phyloP scores from a whole-genome alignment of 2,113 vertebrate species.

The Pungitius pungitius region DNA sequence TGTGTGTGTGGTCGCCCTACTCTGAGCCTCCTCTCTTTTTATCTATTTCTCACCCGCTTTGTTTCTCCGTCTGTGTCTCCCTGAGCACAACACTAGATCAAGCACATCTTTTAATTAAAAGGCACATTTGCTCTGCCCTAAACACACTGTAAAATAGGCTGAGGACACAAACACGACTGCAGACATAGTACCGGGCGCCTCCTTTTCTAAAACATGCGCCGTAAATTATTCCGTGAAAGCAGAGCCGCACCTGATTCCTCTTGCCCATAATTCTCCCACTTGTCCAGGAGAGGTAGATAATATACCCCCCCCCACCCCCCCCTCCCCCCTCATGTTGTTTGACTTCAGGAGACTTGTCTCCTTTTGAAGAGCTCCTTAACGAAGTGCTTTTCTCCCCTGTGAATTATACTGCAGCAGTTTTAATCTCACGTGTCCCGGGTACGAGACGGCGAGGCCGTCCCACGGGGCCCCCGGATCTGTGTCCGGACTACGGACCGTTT shows the following conservation, averaged over 20 bases:
- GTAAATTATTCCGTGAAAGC: constrained; percentile 25
- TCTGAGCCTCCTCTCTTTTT: constrained; percentile 30
- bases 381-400: constrained; percentile 55
- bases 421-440: constrained; percentile 52
- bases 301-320: constrained; percentile 37
- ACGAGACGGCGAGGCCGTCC: constrained; percentile 47
- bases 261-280: constrained; percentile 42
- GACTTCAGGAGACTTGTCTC: constrained; percentile 45
- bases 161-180: constrained; percentile 31
- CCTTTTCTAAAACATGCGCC: constrained; percentile 5
- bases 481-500: constrained; percentile 67
- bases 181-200: background rate
- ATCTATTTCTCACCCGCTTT: constrained; percentile 20
- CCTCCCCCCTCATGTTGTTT: constrained; percentile 27
- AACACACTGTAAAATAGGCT: constrained; percentile 24
- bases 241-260: background rate
- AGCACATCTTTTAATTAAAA: constrained; percentile 72
- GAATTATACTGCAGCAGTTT: constrained; percentile 40
- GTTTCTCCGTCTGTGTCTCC: constrained; percentile 30
- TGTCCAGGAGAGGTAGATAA: constrained; percentile 43
- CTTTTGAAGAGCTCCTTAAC: constrained; percentile 63
- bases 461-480: constrained; percentile 50
- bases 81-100: constrained; percentile 64
- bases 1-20: constrained; percentile 27
- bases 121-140: constrained; percentile 51